A percentile compares a stretch with the other conserved stretches of the same genome.
Conservation (phyloP, 2,113 vertebrate species). For the Rhineura floridana region DNA sequence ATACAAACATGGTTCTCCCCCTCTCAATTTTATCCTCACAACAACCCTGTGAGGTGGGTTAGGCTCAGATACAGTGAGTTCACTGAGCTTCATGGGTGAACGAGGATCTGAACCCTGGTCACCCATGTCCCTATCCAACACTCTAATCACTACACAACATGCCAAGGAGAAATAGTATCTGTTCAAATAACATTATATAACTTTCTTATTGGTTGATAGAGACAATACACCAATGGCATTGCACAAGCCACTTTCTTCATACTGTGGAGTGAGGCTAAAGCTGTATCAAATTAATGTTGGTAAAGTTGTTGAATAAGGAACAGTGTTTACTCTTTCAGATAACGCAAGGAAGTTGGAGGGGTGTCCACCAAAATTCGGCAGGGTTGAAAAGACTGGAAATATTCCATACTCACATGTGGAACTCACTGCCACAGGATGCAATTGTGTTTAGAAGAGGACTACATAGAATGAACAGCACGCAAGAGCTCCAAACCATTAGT, state of each 20-base stretch:
- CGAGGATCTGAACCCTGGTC: no score
- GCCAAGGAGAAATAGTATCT: background rate
- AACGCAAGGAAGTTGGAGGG: background rate
- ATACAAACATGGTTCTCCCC: no score
- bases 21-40: no score
- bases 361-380: background rate
- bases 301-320: background rate
- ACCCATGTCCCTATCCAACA: no score
- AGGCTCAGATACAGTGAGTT: no score
- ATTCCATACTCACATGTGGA: background rate
- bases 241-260: background rate
- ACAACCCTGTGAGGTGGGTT: no score
- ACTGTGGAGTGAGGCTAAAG: background rate
- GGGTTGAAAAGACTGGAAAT: background rate
- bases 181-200: background rate
- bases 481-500: no score
- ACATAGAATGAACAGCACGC: background rate
- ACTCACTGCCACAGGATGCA: background rate
- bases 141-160: no score
- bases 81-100: no score
- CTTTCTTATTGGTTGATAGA: background rate
- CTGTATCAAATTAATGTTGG: background rate
- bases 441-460: background rate
- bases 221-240: background rate
- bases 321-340: background rate